Conservation (phyloP, 1,140 invertebrate genomes). For the Probaryconus sp. region DNA sequence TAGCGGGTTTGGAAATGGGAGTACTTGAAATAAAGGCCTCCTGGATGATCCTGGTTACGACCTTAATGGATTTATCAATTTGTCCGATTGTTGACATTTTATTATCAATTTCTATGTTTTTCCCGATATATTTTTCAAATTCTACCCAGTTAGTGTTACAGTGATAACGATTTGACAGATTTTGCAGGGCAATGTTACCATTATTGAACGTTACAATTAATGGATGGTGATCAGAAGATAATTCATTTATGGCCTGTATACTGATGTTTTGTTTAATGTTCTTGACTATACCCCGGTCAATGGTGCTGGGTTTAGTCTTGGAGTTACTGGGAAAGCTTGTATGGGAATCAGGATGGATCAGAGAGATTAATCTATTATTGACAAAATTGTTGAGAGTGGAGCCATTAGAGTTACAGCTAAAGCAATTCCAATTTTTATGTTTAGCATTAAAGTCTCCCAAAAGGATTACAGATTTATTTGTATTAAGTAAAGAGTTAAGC, state of each 20-base stretch:
- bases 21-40: neutral
- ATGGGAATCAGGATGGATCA: neutral
- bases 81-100: neutral
- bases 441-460: no score
- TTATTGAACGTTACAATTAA: neutral
- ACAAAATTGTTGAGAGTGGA: no score
- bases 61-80: neutral
- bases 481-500: no score
- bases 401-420: neutral
- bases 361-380: neutral
- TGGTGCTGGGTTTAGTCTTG: neutral
- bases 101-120: neutral
- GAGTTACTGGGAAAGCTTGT: neutral
- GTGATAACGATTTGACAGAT: neutral
- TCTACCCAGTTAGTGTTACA: neutral
- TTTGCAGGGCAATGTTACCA: neutral
- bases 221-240: neutral
- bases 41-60: neutral
- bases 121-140: neutral
- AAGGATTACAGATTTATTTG: no score
- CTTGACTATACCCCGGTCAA: neutral
- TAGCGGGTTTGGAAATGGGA: neutral
- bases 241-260: neutral
- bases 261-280: neutral
- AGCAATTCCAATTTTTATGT: no score